Evolutionary conservation across 2,113 vertebrate genomes (phyloP).

Genomic region (Genyomyrus donnyi): DNA sequence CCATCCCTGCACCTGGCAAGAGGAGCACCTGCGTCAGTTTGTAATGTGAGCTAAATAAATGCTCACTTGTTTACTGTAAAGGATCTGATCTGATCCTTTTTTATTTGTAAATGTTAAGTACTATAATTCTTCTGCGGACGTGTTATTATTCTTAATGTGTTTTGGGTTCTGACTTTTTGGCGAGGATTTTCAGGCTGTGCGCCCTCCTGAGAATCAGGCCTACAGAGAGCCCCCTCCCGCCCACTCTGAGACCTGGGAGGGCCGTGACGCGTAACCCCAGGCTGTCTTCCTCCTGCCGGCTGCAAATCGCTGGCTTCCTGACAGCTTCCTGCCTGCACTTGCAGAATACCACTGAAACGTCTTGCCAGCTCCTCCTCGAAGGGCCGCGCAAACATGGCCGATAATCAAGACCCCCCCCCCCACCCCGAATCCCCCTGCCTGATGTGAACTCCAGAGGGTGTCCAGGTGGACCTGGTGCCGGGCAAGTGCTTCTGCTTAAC

Average conservation of each 20-base stretch:
- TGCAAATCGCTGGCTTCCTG: not conserved
- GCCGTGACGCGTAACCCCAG: not conserved
- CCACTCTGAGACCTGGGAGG: not conserved
- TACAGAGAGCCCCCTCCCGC: not conserved
- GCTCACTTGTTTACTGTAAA: not conserved
- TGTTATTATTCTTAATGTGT: not conserved
- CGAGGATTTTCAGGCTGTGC: not conserved
- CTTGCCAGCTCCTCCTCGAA: conserved; percentile 8
- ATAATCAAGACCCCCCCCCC: not conserved
- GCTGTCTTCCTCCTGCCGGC: not conserved
- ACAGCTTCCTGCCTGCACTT: conserved; percentile 26
- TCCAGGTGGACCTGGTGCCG: conserved; percentile 25
- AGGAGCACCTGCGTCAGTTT: not conserved
- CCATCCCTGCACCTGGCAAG: not conserved
- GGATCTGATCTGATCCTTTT: not conserved
- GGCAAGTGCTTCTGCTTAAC: not conserved
- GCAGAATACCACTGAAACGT: conserved; percentile 29
- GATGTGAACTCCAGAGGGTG: conserved; percentile 16
- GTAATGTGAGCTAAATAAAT: not conserved
- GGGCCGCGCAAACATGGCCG: not conserved
- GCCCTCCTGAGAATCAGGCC: not conserved
- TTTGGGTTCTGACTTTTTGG: not conserved
- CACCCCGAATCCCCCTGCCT: conserved; percentile 3
- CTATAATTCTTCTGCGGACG: not conserved
- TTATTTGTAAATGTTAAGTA: not conserved